Conservation (phyloP, 1,140 invertebrate species). For the Panulirus ornatus region DNA sequence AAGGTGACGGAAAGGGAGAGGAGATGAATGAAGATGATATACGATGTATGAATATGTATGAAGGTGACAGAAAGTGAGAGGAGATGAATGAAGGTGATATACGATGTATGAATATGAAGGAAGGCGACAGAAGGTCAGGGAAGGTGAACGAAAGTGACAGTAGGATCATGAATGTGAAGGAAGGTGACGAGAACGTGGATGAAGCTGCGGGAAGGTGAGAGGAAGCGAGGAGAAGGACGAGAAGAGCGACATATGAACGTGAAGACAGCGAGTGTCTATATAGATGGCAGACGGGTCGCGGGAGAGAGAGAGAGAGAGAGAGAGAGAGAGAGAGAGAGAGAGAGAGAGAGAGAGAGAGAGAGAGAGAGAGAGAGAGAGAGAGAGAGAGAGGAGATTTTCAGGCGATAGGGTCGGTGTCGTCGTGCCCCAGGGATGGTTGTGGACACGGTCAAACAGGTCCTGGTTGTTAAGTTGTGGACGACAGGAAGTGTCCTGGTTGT, state of each 20-base stretch:
- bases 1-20: too few relatives aligned
- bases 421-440: too few relatives aligned
- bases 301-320: too few relatives aligned
- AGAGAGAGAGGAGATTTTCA: conserved; percentile 1
- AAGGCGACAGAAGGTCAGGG: background rate
- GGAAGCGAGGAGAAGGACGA: background rate
- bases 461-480: too few relatives aligned
- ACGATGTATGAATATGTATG: too few relatives aligned
- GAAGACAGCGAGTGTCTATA: background rate
- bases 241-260: background rate
- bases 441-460: too few relatives aligned
- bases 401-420: too few relatives aligned
- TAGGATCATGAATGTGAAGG: background rate
- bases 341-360: background rate
- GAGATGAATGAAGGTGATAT: too few relatives aligned
- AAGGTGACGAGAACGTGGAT: background rate
- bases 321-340: conserved; percentile 4
- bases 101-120: too few relatives aligned
- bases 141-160: background rate
- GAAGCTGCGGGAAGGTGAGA: background rate
- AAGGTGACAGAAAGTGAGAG: too few relatives aligned
- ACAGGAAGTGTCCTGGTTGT: too few relatives aligned
- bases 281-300: background rate
- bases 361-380: background rate
- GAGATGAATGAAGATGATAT: too few relatives aligned